Evolutionary conservation across 2,888 invertebrate genomes (phyloP).

Genomic region (Hylaea fasciaria): DNA sequence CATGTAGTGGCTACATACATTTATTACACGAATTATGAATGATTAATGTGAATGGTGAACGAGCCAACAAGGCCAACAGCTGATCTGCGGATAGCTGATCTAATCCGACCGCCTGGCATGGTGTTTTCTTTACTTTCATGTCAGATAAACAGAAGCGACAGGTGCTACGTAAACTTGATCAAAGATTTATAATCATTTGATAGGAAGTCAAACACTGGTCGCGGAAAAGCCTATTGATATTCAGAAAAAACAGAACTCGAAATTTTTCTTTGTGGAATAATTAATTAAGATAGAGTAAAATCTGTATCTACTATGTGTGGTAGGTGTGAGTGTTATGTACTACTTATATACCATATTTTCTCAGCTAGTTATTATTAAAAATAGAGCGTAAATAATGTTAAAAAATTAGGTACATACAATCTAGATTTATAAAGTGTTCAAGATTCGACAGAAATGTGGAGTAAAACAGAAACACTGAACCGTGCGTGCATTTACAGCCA

Average conservation of each 20-base stretch:
- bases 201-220: slow-evolving; percentile 5
- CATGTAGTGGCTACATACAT: slow-evolving; percentile 14
- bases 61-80: slow-evolving; percentile 18
- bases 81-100: background rate
- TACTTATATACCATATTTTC: too few species aligned
- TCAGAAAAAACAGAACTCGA: background rate
- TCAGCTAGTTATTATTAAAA: too few species aligned
- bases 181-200: slow-evolving; percentile 17
- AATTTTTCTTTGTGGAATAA: too few species aligned
- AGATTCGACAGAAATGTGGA: too few species aligned
- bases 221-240: background rate
- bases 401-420: too few species aligned
- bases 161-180: slow-evolving; percentile 23
- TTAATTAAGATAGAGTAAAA: too few species aligned
- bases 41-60: slow-evolving; percentile 16
- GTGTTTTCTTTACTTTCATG: slow-evolving; percentile 25
- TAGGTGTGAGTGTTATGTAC: too few species aligned
- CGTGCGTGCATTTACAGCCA: too few species aligned
- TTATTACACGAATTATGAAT: slow-evolving; percentile 24
- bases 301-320: too few species aligned
- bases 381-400: too few species aligned
- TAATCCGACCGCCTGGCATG: slow-evolving; percentile 17
- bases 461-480: too few species aligned
- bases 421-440: too few species aligned
- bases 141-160: slow-evolving; percentile 24